phyloP scores from a whole-genome alignment of 2,888 invertebrate species.

The Blastobasis lacticolella region DNA sequence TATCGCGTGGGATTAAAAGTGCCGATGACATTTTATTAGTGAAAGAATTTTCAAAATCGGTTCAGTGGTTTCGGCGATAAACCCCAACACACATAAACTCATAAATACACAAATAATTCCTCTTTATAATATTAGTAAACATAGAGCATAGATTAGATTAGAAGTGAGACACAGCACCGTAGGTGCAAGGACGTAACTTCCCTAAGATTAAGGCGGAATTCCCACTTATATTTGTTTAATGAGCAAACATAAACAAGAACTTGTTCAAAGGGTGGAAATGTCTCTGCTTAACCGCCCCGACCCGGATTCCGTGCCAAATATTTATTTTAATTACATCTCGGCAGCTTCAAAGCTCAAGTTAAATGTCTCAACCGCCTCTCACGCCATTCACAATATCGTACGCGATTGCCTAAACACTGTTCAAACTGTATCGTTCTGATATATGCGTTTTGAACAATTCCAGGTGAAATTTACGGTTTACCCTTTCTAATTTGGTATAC shows the following conservation, averaged over 20 bases:
- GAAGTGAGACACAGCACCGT: conserved; percentile 18
- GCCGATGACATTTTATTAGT: too few species aligned
- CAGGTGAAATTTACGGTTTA: too few species aligned
- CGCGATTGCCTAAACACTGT: conserved; percentile 31
- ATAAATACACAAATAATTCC: too few species aligned
- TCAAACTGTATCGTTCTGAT: neutral
- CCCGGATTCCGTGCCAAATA: conserved; percentile 70
- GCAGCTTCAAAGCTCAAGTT: conserved; percentile 53
- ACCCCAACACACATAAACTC: too few species aligned
- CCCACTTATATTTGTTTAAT: conserved; percentile 66
- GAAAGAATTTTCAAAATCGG: too few species aligned
- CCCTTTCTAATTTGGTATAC: too few species aligned
- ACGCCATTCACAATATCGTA: conserved; percentile 37
- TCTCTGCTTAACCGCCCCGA: conserved; percentile 64
- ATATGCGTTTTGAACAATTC: too few species aligned
- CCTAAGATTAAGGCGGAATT: conserved; percentile 52
- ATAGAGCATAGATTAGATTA: conserved; percentile 16
- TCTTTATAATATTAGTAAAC: too few species aligned
- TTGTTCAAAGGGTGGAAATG: conserved; percentile 69
- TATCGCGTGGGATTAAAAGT: too few species aligned
- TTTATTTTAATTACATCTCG: conserved; percentile 70
- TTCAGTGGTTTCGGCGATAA: too few species aligned
- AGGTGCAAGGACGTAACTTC: conserved; percentile 33
- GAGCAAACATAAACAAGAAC: conserved; percentile 70
- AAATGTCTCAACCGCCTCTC: conserved; percentile 38